Conservation (phyloP, 2,113 vertebrate genomes). For the Lycocorax pyrrhopterus region DNA sequence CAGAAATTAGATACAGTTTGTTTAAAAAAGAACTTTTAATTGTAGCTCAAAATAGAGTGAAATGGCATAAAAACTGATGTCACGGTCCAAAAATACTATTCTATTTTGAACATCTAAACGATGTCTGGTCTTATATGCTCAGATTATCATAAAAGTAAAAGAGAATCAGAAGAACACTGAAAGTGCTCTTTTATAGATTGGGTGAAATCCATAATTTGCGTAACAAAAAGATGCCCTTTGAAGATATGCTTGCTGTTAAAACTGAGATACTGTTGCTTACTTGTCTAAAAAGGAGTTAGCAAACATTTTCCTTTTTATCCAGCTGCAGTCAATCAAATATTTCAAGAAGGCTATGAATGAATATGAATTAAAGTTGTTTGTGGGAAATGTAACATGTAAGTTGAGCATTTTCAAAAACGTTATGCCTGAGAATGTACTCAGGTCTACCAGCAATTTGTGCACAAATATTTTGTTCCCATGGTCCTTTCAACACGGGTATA, state of each 20-base stretch:
- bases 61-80: conserved; percentile 60
- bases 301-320: conserved; percentile 8
- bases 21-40: conserved; percentile 55
- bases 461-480: neutral
- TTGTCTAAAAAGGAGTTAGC: neutral
- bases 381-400: neutral
- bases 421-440: neutral
- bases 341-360: neutral
- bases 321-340: conserved; percentile 3
- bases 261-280: neutral
- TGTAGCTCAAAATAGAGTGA: conserved; percentile 51
- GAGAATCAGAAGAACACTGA: conserved; percentile 22
- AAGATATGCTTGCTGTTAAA: neutral
- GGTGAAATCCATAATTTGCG: conserved; percentile 10
- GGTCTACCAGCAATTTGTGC: neutral
- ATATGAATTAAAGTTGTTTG: neutral
- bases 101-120: conserved; percentile 49
- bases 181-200: conserved; percentile 34
- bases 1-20: conserved; percentile 58
- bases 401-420: neutral
- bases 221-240: conserved; percentile 31
- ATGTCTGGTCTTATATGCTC: conserved; percentile 20
- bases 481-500: neutral
- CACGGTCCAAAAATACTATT: conserved; percentile 46
- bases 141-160: conserved; percentile 47